Evolutionary conservation across 2,888 invertebrate species (phyloP).

Genomic region (Tenodera sinensis): DNA sequence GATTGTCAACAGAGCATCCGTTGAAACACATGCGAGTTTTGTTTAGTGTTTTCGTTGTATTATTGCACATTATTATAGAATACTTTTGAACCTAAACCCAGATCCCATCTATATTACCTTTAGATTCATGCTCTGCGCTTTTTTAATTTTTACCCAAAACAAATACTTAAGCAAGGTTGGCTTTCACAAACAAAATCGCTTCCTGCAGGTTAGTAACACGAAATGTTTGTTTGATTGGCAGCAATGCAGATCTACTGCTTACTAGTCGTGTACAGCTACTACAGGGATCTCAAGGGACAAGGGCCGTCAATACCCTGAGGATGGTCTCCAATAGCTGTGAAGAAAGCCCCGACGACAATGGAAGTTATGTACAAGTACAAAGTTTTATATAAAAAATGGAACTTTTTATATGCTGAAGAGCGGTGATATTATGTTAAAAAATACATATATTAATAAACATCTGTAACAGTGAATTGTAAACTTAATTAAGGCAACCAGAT

Average conservation of each 20-base stretch:
- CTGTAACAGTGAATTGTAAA: neutral
- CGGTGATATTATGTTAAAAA: neutral
- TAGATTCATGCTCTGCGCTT: too few relatives aligned
- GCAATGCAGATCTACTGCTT: conserved; percentile 5
- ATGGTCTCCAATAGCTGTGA: neutral
- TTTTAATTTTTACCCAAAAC: too few relatives aligned
- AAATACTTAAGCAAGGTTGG: too few relatives aligned
- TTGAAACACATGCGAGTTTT: too few relatives aligned
- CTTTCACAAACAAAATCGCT: too few relatives aligned
- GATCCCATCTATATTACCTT: too few relatives aligned
- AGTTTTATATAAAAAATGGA: neutral
- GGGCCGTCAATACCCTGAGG: neutral
- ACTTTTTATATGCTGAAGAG: neutral
- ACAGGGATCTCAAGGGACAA: conserved; percentile 2
- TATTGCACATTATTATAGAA: too few relatives aligned
- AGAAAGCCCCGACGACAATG: neutral
- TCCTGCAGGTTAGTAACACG: too few relatives aligned
- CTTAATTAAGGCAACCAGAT: neutral
- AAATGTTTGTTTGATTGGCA: neutral
- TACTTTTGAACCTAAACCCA: too few relatives aligned
- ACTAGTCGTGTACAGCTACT: conserved; percentile 18
- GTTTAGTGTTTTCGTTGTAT: too few relatives aligned
- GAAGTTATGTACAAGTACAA: neutral
- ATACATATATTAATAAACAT: neutral
- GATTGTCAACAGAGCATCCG: too few relatives aligned